Evolutionary conservation across 2,797 vertebrate genomes (phyloP), one percentile per base, ranked within the genome.

Genomic region (Myotis vivesi): DNA sequence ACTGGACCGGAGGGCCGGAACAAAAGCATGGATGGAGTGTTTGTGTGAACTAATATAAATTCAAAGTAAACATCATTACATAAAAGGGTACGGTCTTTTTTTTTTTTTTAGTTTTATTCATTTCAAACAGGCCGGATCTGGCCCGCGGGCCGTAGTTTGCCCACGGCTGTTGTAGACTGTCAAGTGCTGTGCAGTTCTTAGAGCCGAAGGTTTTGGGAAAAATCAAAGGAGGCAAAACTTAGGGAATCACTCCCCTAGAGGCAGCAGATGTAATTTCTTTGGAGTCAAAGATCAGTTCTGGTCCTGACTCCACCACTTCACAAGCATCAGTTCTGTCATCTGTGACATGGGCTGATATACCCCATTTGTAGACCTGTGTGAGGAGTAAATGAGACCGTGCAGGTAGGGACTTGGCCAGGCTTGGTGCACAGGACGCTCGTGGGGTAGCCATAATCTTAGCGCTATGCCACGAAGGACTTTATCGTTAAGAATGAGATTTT

Each of bases 391-490:
- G 72, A 77, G 11, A 36, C 30, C 25, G 10, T 30, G 22, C 22
- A 3, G 30, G 15, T n/a, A 2, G 41, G 71, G 1, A 3, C 44
- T 71, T 23, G 13, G 36, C n/a, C 6, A 5, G 36, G 13, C 49
- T 25, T 25, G 86, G 25, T 6, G 5, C 6, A 1, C n/a, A 20
- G 92, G 57, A 36, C 12, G 30, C 16, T 13, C n/a, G 71, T 22
- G 0, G 3, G 13, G 23, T 11, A 9, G 10, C 64, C 1, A 0
- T 33, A 0, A 8, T 5, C 0, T 55, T 64, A 41, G 11, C 41
- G 25, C 17, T 19, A 3, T 19, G 3, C 15, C 36, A 11, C 10
- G 13, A 41, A 71, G 23, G 75, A 36, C 79, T 51, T 44, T 17
- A 10, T 55, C 30, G 9, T 9, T 20, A 3, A 41, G 76, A 16